Base-by-base conservation (phyloP, 2,797 vertebrate genomes). In the Tauraco hartlaubi region DNA sequence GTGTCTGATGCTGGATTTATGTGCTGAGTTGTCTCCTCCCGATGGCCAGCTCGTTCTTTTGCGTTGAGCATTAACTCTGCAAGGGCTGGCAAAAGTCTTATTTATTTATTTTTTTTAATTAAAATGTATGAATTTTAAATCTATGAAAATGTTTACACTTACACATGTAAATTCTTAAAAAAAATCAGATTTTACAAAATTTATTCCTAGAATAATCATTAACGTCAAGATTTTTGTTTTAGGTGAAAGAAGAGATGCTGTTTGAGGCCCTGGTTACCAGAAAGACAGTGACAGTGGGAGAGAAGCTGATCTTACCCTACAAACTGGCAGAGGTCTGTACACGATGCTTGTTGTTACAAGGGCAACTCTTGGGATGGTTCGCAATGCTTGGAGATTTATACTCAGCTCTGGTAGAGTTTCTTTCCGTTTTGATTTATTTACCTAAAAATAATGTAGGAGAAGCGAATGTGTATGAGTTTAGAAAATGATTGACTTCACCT, bases 181-280 rank as follows among this genome's bases (percentile, higher is more conserved):
- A 41, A 41, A 41, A 39, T 35, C 35, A 35, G 35, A 35, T 35
- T 35, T 35, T 35, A 35, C 35, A 35, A 35, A 35, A 41, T 4
- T 2, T 2, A 9, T 46, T 49, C 11, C 16, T 73, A 4, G 28
- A 59, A 63, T 63, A 52, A 56, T 64, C 15, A 21, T 68, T 94
- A 61, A 85, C 12, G 1, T 55, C 12, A 48, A 37, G 37, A 7
- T 92, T 66, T 82, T 68, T 41, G 29, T 85, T 88, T 21, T 26
- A 99, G 99, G 99, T 99, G 74, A 99, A 99, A 97, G 99, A 99
- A 95, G 99, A 99, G 96, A 99, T 99, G 99, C 98, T 99, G 29
- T 99, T 99, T 92, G 99, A 99, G 97, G 99, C 99, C 41, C 97
- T 99, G 96, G 99, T 99, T 22, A 99, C 99, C 6, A 98, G 99